Evolutionary conservation across 2,797 vertebrate genomes (phyloP).

Genomic region (Ctenosaura bakeri): DNA sequence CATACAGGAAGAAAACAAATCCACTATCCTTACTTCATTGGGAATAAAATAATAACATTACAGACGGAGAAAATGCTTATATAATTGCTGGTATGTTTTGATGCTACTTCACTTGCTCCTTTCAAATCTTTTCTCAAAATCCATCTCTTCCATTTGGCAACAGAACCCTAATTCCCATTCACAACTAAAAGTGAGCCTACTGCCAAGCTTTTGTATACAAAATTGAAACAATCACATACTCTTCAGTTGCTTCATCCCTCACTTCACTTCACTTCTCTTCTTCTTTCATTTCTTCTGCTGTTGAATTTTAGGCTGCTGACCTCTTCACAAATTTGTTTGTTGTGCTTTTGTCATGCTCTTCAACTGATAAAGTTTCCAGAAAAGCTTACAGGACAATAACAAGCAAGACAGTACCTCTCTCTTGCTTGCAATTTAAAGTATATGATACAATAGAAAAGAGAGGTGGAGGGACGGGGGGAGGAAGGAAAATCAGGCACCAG

Average conservation of each 20-base stretch:
- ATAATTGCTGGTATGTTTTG: neutral
- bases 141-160: neutral
- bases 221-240: neutral
- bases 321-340: neutral
- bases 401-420: neutral
- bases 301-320: neutral
- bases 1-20: neutral
- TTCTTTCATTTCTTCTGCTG: neutral
- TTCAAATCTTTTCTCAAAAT: neutral
- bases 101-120: neutral
- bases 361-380: neutral
- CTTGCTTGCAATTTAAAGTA: neutral
- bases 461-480: too few relatives aligned
- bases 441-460: neutral
- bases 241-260: neutral
- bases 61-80: neutral
- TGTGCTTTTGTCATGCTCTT: neutral
- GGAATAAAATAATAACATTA: slow-evolving; percentile 8
- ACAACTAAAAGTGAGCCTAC: neutral
- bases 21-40: neutral
- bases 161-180: neutral
- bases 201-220: neutral
- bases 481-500: neutral
- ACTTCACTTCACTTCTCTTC: neutral
- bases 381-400: neutral